Evolutionary conservation across 2,113 vertebrate genomes (phyloP).

Genomic region (Alligator sinensis): DNA sequence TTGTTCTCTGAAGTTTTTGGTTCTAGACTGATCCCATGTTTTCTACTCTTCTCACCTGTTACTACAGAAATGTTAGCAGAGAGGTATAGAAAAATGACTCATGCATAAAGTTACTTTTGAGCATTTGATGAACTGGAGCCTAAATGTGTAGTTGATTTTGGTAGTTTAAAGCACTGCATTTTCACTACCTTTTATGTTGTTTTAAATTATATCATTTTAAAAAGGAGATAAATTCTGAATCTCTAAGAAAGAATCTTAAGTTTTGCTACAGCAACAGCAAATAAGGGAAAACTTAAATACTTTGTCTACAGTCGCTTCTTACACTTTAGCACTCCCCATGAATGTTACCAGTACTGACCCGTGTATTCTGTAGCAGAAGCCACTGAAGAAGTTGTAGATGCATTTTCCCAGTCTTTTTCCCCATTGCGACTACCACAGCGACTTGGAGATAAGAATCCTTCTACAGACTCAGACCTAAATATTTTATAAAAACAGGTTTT

Average conservation of each 20-base stretch:
- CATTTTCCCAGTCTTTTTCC: slow-evolving; percentile 98
- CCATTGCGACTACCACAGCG: slow-evolving; percentile 93
- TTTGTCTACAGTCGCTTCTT: neutral
- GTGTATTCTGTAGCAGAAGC: slow-evolving; percentile 97
- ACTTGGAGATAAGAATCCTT: slow-evolving; percentile 92
- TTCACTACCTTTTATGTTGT: neutral
- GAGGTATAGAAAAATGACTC: neutral
- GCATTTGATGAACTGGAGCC: neutral
- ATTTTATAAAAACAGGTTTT: neutral
- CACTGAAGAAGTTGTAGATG: slow-evolving; percentile 95
- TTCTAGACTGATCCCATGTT: neutral
- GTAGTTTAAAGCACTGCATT: neutral
- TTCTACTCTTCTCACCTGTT: neutral
- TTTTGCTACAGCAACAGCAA: neutral
- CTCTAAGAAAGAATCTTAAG: neutral
- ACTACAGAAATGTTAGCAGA: neutral
- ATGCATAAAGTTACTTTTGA: neutral
- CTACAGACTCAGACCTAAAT: slow-evolving; percentile 93
- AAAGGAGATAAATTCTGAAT: neutral
- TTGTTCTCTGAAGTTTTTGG: neutral
- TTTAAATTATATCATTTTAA: neutral
- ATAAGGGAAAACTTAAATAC: neutral
- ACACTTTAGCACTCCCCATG: neutral
- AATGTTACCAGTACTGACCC: slow-evolving; percentile 75
- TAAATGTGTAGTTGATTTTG: neutral